Evolutionary conservation across 2,888 invertebrate species (phyloP).

Genomic region (Alloplasta piceator): DNA sequence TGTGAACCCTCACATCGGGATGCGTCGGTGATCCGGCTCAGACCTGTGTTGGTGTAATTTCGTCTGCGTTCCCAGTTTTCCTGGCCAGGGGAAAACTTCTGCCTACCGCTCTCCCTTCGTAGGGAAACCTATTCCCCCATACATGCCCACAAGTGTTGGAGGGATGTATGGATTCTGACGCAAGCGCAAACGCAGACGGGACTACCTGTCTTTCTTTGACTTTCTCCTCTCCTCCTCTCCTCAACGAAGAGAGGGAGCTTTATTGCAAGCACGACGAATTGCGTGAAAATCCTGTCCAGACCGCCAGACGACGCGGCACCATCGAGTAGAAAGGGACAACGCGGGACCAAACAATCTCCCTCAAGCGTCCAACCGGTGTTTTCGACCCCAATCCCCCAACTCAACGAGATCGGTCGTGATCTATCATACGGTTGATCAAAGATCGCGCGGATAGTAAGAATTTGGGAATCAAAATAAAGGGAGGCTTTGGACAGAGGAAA

Average conservation of each 20-base stretch:
- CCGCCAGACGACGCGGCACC: slow-evolving; percentile 69
- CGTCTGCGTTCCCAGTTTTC: slow-evolving; percentile 18
- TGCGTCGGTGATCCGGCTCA: neutral
- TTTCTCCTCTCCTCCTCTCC: slow-evolving; percentile 56
- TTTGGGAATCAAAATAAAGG: neutral
- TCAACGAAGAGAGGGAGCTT: slow-evolving; percentile 34
- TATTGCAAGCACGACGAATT: slow-evolving; percentile 40
- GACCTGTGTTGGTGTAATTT: slow-evolving; percentile 18
- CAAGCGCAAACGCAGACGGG: slow-evolving; percentile 78
- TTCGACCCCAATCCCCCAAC: neutral
- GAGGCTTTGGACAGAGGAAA: neutral
- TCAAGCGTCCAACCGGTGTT: neutral
- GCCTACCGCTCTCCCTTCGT: slow-evolving; percentile 46
- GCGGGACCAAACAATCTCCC: slow-evolving; percentile 1
- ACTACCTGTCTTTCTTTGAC: slow-evolving; percentile 43
- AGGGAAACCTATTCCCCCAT: slow-evolving; percentile 23
- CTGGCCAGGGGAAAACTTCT: slow-evolving; percentile 49
- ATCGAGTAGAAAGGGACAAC: slow-evolving; percentile 53
- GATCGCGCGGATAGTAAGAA: neutral
- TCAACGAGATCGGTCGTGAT: neutral
- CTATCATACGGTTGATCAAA: neutral
- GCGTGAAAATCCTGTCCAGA: slow-evolving; percentile 64
- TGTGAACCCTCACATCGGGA: slow-evolving; percentile 19
- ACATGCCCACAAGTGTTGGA: neutral
- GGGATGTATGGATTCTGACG: slow-evolving; percentile 66